Base-by-base conservation (phyloP, 2,113 vertebrate species). In the Leptocoma aspasia region DNA sequence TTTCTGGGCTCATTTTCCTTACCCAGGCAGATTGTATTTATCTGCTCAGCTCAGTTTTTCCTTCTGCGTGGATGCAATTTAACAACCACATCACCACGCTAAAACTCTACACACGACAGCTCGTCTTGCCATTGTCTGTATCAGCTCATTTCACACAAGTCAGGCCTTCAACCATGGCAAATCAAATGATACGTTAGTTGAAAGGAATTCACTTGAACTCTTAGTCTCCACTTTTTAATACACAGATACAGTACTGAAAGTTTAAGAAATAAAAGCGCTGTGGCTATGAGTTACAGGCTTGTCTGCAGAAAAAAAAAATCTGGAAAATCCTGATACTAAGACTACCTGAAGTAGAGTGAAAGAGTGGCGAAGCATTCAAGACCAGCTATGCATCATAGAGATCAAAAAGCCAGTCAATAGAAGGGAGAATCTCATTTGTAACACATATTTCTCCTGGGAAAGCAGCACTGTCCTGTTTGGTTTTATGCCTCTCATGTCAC, bases 401-500 rank as follows among this genome's bases (percentile, higher is more conserved):
- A 68, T 31, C 73, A 75, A 53, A 64, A 50, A 61, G 33, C 20
- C 68, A 89, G 52, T 35, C 42, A 77, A 7, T 0, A 49, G 76
- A 60, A 80, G 13, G 11, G 14, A 83, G 30, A 63, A 28, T 37
- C 53, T 80, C 23, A 31, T 53, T 52, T 90, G 20, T 60, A 75
- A 70, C n/a, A 47, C 23, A 19, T 18, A 17, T 26, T 60, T 86
- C 65, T 71, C 60, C 68, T 85, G 57, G 37, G 50, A 96, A 96
- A 85, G 35, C 49, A 81, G 63, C 81, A 75, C 35, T 3, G 10
- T 76, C 64, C 92, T 91, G 82, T 93, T 93, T 79, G 50, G n/a
- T 82, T 94, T 96, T 89, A 88, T 52, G 86, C 90, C 81, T 96
- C 83, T 90, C 13, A 2, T 53, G 70, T 82, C 89, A 85, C 37